Percentiles rank a stretch among this genome's conserved stretches.
Conservation (phyloP, 2,797 vertebrate genomes). For the Microchirus variegatus region DNA sequence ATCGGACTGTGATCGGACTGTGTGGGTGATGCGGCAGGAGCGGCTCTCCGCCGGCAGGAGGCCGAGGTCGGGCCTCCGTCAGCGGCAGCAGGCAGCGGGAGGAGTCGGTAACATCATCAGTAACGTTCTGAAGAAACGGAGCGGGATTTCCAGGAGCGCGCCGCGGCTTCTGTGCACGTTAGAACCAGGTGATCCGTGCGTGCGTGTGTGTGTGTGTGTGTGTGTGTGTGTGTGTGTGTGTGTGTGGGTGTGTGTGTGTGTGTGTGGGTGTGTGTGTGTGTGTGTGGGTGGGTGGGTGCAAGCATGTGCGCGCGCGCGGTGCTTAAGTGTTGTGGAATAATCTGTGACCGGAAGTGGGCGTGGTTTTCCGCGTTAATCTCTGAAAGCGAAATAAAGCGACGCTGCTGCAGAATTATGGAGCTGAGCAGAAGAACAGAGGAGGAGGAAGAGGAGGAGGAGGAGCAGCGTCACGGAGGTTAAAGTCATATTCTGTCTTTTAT, state of each 20-base stretch:
- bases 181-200: slow-evolving; percentile 89
- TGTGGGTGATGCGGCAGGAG: slow-evolving; percentile 74
- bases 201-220: no score
- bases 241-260: no score
- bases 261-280: no score
- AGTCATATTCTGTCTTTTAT: neutral
- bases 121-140: slow-evolving; percentile 94
- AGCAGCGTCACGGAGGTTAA: no score
- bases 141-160: slow-evolving; percentile 93
- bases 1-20: neutral
- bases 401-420: slow-evolving; percentile 42
- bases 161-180: slow-evolving; percentile 95
- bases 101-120: slow-evolving; percentile 94
- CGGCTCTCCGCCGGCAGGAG: slow-evolving; percentile 83
- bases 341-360: slow-evolving; percentile 61
- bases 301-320: no score
- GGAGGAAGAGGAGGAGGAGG: no score
- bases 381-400: slow-evolving; percentile 17
- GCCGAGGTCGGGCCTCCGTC: slow-evolving; percentile 83
- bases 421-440: slow-evolving; percentile 25
- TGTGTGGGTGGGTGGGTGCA: no score
- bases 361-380: slow-evolving; percentile 58
- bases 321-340: slow-evolving; percentile 17
- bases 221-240: no score
- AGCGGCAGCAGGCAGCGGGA: slow-evolving; percentile 74